Base-by-base conservation (phyloP, 64 coral and sea anemone genomes). In the Montipora foliosa region DNA sequence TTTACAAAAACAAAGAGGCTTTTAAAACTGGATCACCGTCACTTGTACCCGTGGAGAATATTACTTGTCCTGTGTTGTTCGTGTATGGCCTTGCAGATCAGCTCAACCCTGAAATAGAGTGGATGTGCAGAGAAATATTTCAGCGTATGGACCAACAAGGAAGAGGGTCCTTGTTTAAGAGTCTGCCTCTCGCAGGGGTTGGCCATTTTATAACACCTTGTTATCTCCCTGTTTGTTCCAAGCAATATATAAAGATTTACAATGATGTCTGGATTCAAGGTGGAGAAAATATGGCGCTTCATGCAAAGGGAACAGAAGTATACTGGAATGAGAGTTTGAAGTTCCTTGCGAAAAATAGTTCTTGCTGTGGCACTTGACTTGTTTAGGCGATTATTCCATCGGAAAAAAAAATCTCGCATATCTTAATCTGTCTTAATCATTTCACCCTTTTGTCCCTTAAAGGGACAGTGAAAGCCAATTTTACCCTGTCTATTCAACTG, bases 241-340 rank as follows among this genome's bases (percentile, higher is more conserved):
- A 17, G 8, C 66, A 76, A 4, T 90, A 90, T 64, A 1, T 64
- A 1, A 66, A 22, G 5, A 4, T 8, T 58, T 19, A 21, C 24
- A 79, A 71, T 1, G 71, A 51, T 16, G 45, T 57, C 4, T 47
- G 49, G 67, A 49, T 52, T 16, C 47, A 49, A n/a, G 89, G 89
- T 82, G 89, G 89, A 44, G 64, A 74, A 13, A 55, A 37, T 5
- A 91, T 15, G 13, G 48, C 7, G 1, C 89, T 74, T 6, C 20
- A 74, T 16, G 64, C 89, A n/a, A 11, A 44, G 11, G 78, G 62
- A 37, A 70, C 67, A 69, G 89, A 91, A n/a, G 52, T 71, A 67
- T 91, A 79, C 14, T 91, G 89, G 89, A 81, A 55, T 37, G 67
- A 74, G 55, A 82, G 79, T 9, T 67, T 82, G 67, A 5, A 74